Evolutionary conservation across 2,113 vertebrate genomes (phyloP).

Genomic region (Nesoenas mayeri): DNA sequence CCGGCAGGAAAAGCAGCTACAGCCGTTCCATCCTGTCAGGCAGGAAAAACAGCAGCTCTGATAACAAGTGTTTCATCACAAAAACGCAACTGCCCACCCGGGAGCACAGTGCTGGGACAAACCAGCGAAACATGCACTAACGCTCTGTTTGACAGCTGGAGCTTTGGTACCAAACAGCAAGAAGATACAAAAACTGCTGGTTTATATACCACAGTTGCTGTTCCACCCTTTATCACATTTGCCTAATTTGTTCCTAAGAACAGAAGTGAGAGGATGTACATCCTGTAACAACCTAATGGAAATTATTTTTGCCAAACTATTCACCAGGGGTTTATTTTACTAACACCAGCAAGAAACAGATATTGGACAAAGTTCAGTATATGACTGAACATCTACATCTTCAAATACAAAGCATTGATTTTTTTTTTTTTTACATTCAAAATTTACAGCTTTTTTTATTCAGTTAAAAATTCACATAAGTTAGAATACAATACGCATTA

Average conservation of each 20-base stretch:
- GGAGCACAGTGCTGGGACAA: background rate
- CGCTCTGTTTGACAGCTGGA: accelerated
- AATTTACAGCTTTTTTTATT: conserved; percentile 64
- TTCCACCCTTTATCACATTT: accelerated
- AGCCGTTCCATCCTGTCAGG: background rate
- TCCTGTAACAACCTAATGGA: background rate
- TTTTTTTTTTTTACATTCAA: conserved; percentile 60
- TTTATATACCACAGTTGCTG: background rate
- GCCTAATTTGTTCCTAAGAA: too few relatives aligned
- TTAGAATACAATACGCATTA: conserved; percentile 50
- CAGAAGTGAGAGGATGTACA: background rate
- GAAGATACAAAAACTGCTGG: background rate
- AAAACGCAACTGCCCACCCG: background rate
- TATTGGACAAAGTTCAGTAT: conserved; percentile 4
- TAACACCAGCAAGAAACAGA: conserved; percentile 13
- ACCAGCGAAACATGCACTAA: background rate
- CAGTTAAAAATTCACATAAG: conserved; percentile 61
- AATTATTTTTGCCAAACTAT: background rate
- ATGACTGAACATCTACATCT: conserved; percentile 8
- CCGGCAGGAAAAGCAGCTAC: background rate
- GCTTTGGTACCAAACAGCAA: background rate
- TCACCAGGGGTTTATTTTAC: conserved; percentile 12
- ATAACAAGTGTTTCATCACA: background rate
- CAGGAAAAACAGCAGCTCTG: background rate
- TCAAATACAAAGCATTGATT: conserved; percentile 57